These are phyloP conservation scores for Sinopyrophorus schimmeli DNA, from an alignment of 2,888 invertebrate genomes.

Conservation along the genomic window DNA sequence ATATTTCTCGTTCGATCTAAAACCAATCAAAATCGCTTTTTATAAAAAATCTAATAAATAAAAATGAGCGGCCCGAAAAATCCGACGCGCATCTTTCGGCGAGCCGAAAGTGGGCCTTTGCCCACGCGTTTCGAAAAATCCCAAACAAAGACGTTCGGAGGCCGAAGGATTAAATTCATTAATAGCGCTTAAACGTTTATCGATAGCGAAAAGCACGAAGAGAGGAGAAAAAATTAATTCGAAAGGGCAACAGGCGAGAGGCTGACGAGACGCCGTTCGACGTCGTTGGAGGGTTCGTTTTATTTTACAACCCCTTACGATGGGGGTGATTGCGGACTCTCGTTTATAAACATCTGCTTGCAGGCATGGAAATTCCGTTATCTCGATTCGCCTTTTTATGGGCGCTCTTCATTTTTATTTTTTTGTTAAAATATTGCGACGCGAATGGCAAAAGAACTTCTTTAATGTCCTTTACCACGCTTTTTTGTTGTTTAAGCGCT, in stretches of 20 bases:
- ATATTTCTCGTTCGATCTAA: too few relatives aligned
- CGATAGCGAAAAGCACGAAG: too few relatives aligned
- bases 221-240: too few relatives aligned
- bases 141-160: too few relatives aligned
- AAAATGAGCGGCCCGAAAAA: too few relatives aligned
- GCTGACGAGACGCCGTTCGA: slow-evolving; percentile 5
- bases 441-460: slow-evolving; percentile 15
- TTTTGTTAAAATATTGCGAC: slow-evolving; percentile 10
- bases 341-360: slow-evolving; percentile 15
- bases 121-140: too few relatives aligned
- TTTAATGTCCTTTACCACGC: too few relatives aligned
- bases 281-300: slow-evolving; percentile 3
- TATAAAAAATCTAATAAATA: neutral
- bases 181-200: too few relatives aligned
- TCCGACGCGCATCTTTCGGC: too few relatives aligned
- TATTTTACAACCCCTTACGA: slow-evolving; percentile 2
- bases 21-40: neutral
- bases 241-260: slow-evolving; percentile 10
- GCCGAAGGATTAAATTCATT: too few relatives aligned
- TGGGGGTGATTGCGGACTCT: slow-evolving; percentile 7
- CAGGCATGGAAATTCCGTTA: slow-evolving; percentile 14
- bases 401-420: slow-evolving; percentile 14
- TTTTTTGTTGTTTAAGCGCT: too few relatives aligned
- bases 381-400: slow-evolving; percentile 13
- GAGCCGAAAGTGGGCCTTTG: too few relatives aligned